A percentile compares a stretch with the other conserved stretches of the same genome.
Evolutionary conservation across 2,113 vertebrate genomes (phyloP).

Genomic region (Antechinus stuartii): DNA sequence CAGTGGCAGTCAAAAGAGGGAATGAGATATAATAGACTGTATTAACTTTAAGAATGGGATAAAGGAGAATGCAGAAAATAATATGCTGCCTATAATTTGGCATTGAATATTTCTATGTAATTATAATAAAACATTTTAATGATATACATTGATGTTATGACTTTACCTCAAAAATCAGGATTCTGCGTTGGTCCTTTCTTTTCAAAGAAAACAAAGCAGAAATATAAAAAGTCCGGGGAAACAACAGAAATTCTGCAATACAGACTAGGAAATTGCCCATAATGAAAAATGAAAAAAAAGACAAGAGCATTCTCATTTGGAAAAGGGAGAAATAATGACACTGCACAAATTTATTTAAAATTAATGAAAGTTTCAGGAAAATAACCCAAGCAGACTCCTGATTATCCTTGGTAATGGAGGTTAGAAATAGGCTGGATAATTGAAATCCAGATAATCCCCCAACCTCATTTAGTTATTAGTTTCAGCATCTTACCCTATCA

Average conservation of each 20-base stretch:
- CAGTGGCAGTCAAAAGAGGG: slow-evolving; percentile 69
- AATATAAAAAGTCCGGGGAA: slow-evolving; percentile 65
- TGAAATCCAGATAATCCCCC: slow-evolving; percentile 73
- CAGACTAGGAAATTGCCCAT: slow-evolving; percentile 45
- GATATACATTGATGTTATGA: slow-evolving; percentile 78
- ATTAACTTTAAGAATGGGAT: slow-evolving; percentile 78
- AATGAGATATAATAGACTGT: slow-evolving; percentile 77
- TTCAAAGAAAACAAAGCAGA: slow-evolving; percentile 73
- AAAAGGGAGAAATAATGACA: slow-evolving; percentile 13
- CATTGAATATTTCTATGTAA: slow-evolving; percentile 77
- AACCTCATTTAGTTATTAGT: slow-evolving; percentile 55
- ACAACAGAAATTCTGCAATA: slow-evolving; percentile 64
- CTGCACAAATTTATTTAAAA: slow-evolving; percentile 73
- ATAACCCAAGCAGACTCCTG: slow-evolving; percentile 64
- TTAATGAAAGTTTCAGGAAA: slow-evolving; percentile 75
- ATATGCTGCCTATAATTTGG: slow-evolving; percentile 73
- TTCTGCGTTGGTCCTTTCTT: slow-evolving; percentile 55
- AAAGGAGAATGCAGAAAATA: slow-evolving; percentile 78
- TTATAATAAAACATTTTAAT: slow-evolving; percentile 79
- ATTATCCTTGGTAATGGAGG: slow-evolving; percentile 74
- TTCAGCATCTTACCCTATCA: slow-evolving; percentile 15
- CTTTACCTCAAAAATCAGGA: slow-evolving; percentile 77
- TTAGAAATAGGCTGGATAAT: slow-evolving; percentile 67
- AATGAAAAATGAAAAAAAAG: slow-evolving; percentile 61
- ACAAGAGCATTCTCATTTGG: slow-evolving; percentile 71